Base-by-base conservation (phyloP, 2,113 vertebrate species). In the Chloebia gouldiae region DNA sequence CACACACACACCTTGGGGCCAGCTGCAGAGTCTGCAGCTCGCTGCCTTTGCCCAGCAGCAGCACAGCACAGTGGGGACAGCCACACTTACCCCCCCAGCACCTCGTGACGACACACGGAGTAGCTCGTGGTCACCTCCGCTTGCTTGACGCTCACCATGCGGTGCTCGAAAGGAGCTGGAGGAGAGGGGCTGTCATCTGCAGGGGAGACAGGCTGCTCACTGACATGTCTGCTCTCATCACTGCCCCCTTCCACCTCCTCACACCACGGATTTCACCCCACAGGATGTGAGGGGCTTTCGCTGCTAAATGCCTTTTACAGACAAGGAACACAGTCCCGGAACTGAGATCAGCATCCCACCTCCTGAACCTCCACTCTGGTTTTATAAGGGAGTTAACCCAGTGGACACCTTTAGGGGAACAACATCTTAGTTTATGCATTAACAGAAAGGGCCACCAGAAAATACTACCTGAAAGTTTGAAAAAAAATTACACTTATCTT, bases 41-140 rank as follows among this genome's bases (percentile, higher is more conserved):
- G 9, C 24, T 49, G 64, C 24, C 7, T 8, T 40, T 25, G 31
- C 69, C 50, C 75, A 66, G 14, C 15, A 57, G 44, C 61, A 75
- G 50, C 8, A 35, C 24, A 44, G 27, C 35, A 1, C 39, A 39
- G 39, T 0, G 40, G 23, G 23, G 9, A 18, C 57, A 60, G 57
- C 9, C n/a, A 73, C 61, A 98, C 99, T 98, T 91, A 99, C 99
- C 99, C 99, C 44, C 98, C 99, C 73, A 99, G 95, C 14, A 99
- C 91, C 61, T 98, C 94, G 1, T 98, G 97, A 6, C 87, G 98
- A 66, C 98, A 98, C 76, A 99, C 98, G 0, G 94, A 92, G 79
- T 98, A 99, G 66, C 94, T 97, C 0, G 94, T 51, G 11, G 98
- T 96, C 70, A 98, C 81, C 13, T 98, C 95, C 0, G 97, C 97